These are phyloP conservation scores for Siniperca obscura DNA, from an alignment of 2,797 vertebrate genomes.

Conservation along the genomic window DNA sequence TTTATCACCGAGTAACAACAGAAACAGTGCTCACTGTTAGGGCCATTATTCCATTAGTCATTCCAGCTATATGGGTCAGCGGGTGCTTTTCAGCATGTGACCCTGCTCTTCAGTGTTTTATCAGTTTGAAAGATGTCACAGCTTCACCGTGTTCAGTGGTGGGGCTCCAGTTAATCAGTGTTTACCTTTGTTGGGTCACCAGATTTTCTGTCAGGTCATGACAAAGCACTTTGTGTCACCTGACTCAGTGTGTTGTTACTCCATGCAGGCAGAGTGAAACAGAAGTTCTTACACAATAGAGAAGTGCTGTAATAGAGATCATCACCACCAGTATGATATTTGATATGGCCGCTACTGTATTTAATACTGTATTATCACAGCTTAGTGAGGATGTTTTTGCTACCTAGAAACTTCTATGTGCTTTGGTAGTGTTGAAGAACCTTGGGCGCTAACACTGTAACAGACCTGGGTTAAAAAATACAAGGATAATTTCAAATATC, in stretches of 20 bases:
- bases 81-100: constrained; percentile 34
- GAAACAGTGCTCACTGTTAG: not conserved
- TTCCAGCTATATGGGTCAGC: constrained; percentile 39
- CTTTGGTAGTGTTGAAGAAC: constrained; percentile 64
- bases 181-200: constrained; percentile 28
- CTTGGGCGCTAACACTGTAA: constrained; percentile 48
- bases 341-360: constrained; percentile 40
- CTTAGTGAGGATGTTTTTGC: constrained; percentile 65
- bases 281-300: not conserved
- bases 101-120: constrained; percentile 21
- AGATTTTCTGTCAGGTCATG: constrained; percentile 20
- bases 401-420: constrained; percentile 66
- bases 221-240: constrained; percentile 20
- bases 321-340: constrained; percentile 27
- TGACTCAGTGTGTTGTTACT: not conserved
- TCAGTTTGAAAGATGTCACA: constrained; percentile 43
- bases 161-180: constrained; percentile 29
- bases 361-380: constrained; percentile 59
- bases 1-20: constrained; percentile 24
- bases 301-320: constrained; percentile 7
- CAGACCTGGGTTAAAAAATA: constrained; percentile 63
- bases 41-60: constrained; percentile 46
- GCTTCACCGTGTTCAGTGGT: not conserved
- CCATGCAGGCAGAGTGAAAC: not conserved
- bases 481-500: not conserved